Conservation (phyloP, 1,140 invertebrate species). For the Macrobrachium rosenbergii region DNA sequence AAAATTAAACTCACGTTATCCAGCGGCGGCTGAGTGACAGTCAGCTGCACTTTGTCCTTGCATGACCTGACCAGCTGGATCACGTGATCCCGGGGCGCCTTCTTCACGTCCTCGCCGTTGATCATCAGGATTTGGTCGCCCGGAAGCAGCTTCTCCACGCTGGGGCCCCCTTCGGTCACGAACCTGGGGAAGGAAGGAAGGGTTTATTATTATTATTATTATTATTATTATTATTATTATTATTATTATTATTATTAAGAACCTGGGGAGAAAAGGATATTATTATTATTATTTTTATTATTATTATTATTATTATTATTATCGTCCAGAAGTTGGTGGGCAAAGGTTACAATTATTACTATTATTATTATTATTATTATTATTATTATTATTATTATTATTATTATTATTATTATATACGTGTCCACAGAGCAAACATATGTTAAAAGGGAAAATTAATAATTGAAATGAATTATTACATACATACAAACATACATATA, state of each 20-base stretch:
- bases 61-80: slow-evolving; percentile 89
- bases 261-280: too few relatives aligned
- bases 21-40: slow-evolving; percentile 86
- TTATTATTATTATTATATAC: background rate
- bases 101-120: slow-evolving; percentile 90
- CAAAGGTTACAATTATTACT: too few relatives aligned
- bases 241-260: too few relatives aligned
- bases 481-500: slow-evolving; percentile 11
- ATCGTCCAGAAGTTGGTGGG: too few relatives aligned
- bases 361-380: slow-evolving; percentile 4
- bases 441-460: background rate
- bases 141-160: slow-evolving; percentile 87
- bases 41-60: slow-evolving; percentile 80
- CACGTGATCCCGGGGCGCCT: slow-evolving; percentile 87
- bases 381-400: background rate
- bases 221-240: background rate
- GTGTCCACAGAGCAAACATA: background rate
- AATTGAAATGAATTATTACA: background rate
- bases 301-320: slow-evolving; percentile 10
- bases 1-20: slow-evolving; percentile 75
- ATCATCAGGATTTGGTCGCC: slow-evolving; percentile 91
- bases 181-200: slow-evolving; percentile 71
- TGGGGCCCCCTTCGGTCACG: slow-evolving; percentile 88
- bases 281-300: background rate
- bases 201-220: background rate